phyloP scores from a whole-genome alignment of 2,113 vertebrate genomes.

The Microtus pennsylvanicus region DNA sequence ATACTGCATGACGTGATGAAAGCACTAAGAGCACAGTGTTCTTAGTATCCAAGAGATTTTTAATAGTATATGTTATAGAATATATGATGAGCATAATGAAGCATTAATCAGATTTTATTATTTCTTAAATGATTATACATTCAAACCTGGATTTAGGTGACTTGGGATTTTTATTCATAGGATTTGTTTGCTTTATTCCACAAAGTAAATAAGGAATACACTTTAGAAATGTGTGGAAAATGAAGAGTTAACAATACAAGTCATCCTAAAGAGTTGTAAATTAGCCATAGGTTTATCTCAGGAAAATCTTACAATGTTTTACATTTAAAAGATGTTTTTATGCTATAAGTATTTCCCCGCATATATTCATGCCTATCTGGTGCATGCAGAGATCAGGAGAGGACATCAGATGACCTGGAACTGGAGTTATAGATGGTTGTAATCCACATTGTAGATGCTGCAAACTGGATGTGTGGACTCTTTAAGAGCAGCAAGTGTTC shows the following conservation, averaged over 20 bases:
- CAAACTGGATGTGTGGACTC: neutral
- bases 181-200: neutral
- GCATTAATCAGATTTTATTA: neutral
- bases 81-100: neutral
- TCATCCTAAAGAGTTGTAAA: neutral
- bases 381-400: neutral
- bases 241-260: constrained; percentile 20
- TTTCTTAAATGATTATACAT: neutral
- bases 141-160: neutral
- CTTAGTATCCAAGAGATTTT: neutral
- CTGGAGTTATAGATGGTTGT: neutral
- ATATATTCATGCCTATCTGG: neutral
- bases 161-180: neutral
- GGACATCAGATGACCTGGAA: neutral
- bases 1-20: neutral
- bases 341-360: neutral
- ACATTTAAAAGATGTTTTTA: neutral
- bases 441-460: neutral
- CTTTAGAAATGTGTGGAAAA: constrained; percentile 35
- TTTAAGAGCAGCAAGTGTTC: neutral
- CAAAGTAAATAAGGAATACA: neutral
- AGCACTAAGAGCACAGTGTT: neutral
- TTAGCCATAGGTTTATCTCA: neutral
- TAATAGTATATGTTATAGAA: neutral
- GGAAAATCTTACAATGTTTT: neutral